A percentile compares a stretch with the other conserved stretches of the same genome.
Evolutionary conservation across 2,113 vertebrate genomes (phyloP).

Genomic region (Leptosomus discolor): DNA sequence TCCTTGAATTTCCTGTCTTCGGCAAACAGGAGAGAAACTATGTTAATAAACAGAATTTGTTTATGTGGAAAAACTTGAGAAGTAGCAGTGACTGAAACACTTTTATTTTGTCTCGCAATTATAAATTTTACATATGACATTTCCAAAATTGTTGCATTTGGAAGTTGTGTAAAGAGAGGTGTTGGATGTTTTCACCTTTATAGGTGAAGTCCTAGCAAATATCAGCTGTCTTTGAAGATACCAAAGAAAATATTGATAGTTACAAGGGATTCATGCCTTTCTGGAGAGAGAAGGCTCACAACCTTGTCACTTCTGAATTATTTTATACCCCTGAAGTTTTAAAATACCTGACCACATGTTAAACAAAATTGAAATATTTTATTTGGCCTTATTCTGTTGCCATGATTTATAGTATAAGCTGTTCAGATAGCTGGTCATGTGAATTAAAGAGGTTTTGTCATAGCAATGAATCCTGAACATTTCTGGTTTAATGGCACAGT

Average conservation of each 20-base stretch:
- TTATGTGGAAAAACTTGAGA: background rate
- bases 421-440: background rate
- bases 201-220: background rate
- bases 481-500: background rate
- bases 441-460: background rate
- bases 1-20: background rate
- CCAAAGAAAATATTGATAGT: background rate
- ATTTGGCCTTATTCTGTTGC: background rate
- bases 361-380: background rate
- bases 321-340: background rate
- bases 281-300: background rate
- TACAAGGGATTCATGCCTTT: background rate
- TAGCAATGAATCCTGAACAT: background rate
- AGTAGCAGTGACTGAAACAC: background rate
- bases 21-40: background rate
- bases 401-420: background rate
- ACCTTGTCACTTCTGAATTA: background rate
- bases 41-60: background rate
- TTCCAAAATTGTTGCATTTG: background rate
- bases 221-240: background rate
- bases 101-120: background rate
- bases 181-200: background rate
- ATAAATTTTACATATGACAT: background rate
- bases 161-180: background rate
- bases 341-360: background rate